A percentile compares a stretch with the other conserved stretches of the same genome.
phyloP scores from a whole-genome alignment of 2,797 vertebrate genomes.

The Scarus forsteni region DNA sequence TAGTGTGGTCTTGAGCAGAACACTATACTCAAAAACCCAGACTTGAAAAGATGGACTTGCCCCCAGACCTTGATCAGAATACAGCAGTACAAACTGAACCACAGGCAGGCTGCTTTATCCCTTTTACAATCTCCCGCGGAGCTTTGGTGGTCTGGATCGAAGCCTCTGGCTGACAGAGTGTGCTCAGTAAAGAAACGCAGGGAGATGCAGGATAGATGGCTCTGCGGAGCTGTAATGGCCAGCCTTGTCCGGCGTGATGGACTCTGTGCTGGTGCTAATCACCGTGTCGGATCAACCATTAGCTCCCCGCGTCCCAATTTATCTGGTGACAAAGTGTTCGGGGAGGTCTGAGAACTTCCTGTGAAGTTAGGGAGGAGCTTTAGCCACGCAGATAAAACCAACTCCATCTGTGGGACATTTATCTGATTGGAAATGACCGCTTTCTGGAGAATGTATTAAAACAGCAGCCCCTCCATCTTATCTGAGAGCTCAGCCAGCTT shows the following conservation, averaged over 20 bases:
- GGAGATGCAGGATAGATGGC: slow-evolving; percentile 41
- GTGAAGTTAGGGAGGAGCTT: slow-evolving; percentile 22
- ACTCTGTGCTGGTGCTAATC: slow-evolving; percentile 52
- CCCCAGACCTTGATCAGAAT: too few species aligned
- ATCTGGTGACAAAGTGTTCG: slow-evolving; percentile 39
- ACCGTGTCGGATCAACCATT: slow-evolving; percentile 56
- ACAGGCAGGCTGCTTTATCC: too few species aligned
- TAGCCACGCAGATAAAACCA: slow-evolving; percentile 38
- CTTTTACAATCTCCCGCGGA: slow-evolving; percentile 37
- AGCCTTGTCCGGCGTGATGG: slow-evolving; percentile 44
- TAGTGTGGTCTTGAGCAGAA: too few species aligned
- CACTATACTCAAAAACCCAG: too few species aligned
- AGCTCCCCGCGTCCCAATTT: slow-evolving; percentile 58
- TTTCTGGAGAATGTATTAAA: slow-evolving; percentile 27
- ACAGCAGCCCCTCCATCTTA: slow-evolving; percentile 42
- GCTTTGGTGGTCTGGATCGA: slow-evolving; percentile 36
- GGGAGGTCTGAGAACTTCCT: slow-evolving; percentile 35
- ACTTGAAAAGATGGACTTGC: too few species aligned
- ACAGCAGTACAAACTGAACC: too few species aligned
- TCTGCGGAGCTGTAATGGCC: slow-evolving; percentile 43
- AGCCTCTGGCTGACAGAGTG: slow-evolving; percentile 48
- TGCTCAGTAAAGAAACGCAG: slow-evolving; percentile 32
- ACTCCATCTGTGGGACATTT: slow-evolving; percentile 7
- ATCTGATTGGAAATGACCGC: slow-evolving; percentile 33
- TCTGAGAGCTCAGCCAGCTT: slow-evolving; percentile 42